phyloP scores from a whole-genome alignment of 2,888 invertebrate species.

The Plebejus melissa region DNA sequence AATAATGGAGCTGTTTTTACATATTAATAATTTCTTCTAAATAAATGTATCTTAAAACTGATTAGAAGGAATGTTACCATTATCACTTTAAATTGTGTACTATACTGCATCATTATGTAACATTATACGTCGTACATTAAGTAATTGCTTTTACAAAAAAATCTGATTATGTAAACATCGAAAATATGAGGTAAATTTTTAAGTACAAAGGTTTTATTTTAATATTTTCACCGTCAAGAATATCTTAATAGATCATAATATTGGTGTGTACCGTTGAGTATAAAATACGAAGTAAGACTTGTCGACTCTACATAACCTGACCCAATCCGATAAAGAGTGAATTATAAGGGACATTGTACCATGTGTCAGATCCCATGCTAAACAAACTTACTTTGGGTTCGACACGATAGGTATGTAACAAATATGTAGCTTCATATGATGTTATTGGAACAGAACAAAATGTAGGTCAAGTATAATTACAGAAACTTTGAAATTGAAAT shows the following conservation, averaged over 20 bases:
- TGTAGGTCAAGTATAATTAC: constrained; percentile 7
- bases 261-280: not conserved
- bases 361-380: not conserved
- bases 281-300: not conserved
- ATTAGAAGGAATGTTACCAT: not conserved
- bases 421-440: not conserved
- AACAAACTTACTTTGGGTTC: not conserved
- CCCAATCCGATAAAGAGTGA: not conserved
- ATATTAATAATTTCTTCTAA: not conserved
- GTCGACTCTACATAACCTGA: not conserved
- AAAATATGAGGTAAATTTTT: too few species aligned
- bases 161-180: not conserved
- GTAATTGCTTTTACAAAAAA: too few species aligned
- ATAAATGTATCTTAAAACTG: not conserved
- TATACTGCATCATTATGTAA: not conserved
- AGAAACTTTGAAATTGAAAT: not conserved
- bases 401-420: not conserved
- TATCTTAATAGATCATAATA: not conserved
- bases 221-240: too few species aligned
- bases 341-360: not conserved
- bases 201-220: too few species aligned
- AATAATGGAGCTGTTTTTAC: not conserved
- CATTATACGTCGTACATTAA: too few species aligned
- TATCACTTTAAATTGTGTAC: not conserved
- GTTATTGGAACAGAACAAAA: not conserved